Evolutionary conservation across 2,888 invertebrate species (phyloP).

Genomic region (Lasioglossum zephyrum): DNA sequence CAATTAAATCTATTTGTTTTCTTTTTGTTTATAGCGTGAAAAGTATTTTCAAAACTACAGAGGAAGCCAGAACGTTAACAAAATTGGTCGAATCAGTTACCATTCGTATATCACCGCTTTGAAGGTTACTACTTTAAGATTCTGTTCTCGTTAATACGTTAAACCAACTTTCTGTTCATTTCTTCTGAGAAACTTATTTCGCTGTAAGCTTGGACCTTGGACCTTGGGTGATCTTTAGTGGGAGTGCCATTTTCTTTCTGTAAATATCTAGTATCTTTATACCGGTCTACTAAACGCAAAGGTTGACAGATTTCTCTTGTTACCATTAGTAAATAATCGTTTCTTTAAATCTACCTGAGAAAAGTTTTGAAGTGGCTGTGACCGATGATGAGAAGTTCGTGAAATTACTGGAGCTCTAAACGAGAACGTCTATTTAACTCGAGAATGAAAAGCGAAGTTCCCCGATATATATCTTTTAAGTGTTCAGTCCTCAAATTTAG

Average conservation of each 20-base stretch:
- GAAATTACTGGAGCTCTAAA: conserved; percentile 42
- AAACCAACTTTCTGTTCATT: conserved; percentile 39
- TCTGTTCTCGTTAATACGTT: not conserved
- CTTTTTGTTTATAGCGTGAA: not conserved
- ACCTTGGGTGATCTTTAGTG: conserved; percentile 36
- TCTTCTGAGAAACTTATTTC: conserved; percentile 25
- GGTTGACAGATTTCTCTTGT: conserved; percentile 42
- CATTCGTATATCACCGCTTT: not conserved
- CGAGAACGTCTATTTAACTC: conserved; percentile 36
- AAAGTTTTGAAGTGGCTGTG: conserved; percentile 63
- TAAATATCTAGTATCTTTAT: conserved; percentile 50
- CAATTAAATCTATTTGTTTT: not conserved
- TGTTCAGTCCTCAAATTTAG: conserved; percentile 25
- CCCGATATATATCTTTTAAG: not conserved
- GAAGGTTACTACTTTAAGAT: not conserved
- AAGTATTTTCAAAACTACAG: conserved; percentile 15
- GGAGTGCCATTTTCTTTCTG: conserved; percentile 56
- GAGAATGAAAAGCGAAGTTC: conserved; percentile 15
- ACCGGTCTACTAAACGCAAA: conserved; percentile 29
- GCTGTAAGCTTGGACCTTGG: conserved; percentile 9
- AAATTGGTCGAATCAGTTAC: not conserved
- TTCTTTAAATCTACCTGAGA: conserved; percentile 52
- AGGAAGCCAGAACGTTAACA: conserved; percentile 21
- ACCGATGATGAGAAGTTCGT: conserved; percentile 52
- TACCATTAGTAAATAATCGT: conserved; percentile 52